These are phyloP conservation scores for Ctena decussata DNA, from an alignment of 2,888 invertebrate genomes.

Conservation along the genomic window DNA sequence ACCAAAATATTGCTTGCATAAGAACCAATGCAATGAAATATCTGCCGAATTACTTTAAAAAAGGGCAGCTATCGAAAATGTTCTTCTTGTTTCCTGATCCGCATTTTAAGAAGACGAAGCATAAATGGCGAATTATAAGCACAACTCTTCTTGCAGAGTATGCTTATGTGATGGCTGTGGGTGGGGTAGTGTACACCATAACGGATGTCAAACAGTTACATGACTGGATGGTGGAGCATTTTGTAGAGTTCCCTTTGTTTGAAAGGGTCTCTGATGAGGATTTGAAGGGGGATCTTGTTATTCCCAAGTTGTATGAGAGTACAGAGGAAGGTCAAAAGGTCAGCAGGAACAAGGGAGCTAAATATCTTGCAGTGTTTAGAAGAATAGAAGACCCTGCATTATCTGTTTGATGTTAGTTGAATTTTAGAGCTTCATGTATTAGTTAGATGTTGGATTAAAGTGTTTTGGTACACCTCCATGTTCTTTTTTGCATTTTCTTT, in stretches of 20 bases:
- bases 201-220: slow-evolving; percentile 99
- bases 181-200: slow-evolving; percentile 97
- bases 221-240: slow-evolving; percentile 98
- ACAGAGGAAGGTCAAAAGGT: slow-evolving; percentile 99
- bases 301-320: slow-evolving; percentile 96
- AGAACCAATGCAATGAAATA: slow-evolving; percentile 99
- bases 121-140: slow-evolving; percentile 99
- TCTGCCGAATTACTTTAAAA: slow-evolving; percentile 98
- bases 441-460: no score
- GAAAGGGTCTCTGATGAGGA: slow-evolving; percentile 91
- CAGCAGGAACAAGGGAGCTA: slow-evolving; percentile 96
- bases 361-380: slow-evolving; percentile 96
- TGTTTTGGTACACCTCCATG: no score
- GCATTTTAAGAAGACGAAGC: slow-evolving; percentile 99
- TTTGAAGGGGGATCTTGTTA: slow-evolving; percentile 93
- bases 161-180: slow-evolving; percentile 95
- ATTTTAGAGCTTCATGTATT: no score
- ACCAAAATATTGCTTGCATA: slow-evolving; percentile 97
- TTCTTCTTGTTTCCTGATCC: slow-evolving; percentile 99
- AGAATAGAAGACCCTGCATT: slow-evolving; percentile 87
- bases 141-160: slow-evolving; percentile 97
- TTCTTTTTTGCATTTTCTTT: no score
- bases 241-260: slow-evolving; percentile 96
- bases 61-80: slow-evolving; percentile 98
- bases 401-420: neutral